A percentile compares a stretch with the other conserved stretches of the same genome.
phyloP scores from a whole-genome alignment of 2,888 invertebrate species.

The Chrysolina haemoptera region DNA sequence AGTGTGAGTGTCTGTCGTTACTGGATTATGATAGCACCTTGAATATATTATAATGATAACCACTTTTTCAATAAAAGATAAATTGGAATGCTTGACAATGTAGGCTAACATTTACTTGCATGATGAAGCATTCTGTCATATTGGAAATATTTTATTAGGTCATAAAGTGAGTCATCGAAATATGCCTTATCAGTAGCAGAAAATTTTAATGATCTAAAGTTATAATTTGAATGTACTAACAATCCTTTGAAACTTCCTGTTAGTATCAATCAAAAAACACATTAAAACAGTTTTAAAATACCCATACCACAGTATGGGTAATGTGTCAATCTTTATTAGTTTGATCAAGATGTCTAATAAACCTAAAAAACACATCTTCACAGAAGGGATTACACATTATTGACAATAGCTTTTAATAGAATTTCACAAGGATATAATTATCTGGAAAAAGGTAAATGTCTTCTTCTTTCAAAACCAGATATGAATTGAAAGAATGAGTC shows the following conservation, averaged over 20 bases:
- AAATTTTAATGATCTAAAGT: constrained; percentile 1
- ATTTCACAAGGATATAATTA: no score
- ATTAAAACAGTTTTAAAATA: background rate
- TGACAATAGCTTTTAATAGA: no score
- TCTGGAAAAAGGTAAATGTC: no score
- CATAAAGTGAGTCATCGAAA: background rate
- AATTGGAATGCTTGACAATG: background rate
- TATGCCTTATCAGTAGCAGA: background rate
- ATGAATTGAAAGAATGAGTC: no score
- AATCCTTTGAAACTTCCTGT: constrained; percentile 4
- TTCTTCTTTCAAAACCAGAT: no score
- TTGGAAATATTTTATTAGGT: background rate
- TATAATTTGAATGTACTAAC: constrained; percentile 4
- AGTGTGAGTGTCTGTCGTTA: no score
- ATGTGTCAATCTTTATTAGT: no score
- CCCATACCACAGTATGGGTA: background rate
- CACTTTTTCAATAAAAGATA: background rate
- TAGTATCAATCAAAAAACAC: background rate
- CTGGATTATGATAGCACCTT: no score
- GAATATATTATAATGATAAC: background rate
- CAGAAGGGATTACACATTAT: no score
- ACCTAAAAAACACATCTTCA: no score
- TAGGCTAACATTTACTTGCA: background rate
- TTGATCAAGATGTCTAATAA: no score
- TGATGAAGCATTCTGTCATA: background rate